Base-by-base conservation (phyloP, 2,797 vertebrate species). In the Arrhamphus sclerolepis region DNA sequence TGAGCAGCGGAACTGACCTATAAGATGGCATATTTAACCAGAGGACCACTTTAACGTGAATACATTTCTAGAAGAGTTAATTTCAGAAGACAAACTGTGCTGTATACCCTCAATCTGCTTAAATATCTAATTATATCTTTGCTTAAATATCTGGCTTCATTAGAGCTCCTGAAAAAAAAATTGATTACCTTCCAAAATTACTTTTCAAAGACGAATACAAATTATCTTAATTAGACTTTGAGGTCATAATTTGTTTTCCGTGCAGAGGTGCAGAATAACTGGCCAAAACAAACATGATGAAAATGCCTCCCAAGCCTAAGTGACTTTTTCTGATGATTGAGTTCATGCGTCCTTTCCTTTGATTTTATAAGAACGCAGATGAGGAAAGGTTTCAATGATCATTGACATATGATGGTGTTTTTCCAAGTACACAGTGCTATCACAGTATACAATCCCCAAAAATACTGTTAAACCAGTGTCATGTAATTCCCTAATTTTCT, bases 141-240 rank as follows among this genome's bases (percentile, higher is more conserved):
- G 34, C 26, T 62, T 14, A 65, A 68, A 79, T 69, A 42, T 51
- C 65, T 57, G 48, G 44, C 50, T 65, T 76, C 22, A 74, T 72
- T 52, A 70, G 51, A 46, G 65, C 28, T 58, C 42, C 40, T 50
- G 60, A 71, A 64, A 40, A 80, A 64, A 40, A 81, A 72, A 76
- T 75, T 62, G 76, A 83, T 67, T 56, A 21, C 34, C 3, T 71
- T 70, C 70, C 77, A 80, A 86, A 83, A 83, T 78, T 47, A 77
- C 46, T 60, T 50, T 51, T 40, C 29, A 56, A 70, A 68, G 50
- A 57, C 46, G 65, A 73, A 70, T 75, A 24, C 55, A 62, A 20
- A 70, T 72, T 54, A 51, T 34, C 64, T 38, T 19, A 48, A 67
- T 20, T 52, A 28, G 56, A 80, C 46, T 59, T 47, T 57, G 49